Percentiles rank a stretch among this genome's conserved stretches.
phyloP scores from a whole-genome alignment of 2,113 vertebrate genomes.

The Sakesphorus luctuosus region DNA sequence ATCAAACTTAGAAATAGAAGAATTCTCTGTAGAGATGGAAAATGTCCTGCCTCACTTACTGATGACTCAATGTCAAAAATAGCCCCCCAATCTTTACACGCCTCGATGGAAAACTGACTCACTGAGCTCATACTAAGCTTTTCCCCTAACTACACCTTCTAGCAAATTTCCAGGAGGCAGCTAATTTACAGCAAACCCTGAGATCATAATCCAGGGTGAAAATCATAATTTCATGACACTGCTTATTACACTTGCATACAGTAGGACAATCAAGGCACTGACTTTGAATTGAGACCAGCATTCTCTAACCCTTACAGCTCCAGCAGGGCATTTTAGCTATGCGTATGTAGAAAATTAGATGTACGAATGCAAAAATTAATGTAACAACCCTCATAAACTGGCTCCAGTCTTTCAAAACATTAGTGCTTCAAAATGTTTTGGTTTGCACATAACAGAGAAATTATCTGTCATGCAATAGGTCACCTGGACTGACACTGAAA shows the following conservation, averaged over 20 bases:
- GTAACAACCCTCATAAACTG: neutral
- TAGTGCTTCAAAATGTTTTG: neutral
- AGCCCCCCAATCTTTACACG: neutral
- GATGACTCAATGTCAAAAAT: neutral
- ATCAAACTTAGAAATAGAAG: neutral
- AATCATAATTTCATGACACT: neutral
- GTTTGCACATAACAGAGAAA: accelerated
- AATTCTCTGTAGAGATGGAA: neutral
- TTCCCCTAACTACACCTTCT: neutral
- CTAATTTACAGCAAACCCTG: neutral
- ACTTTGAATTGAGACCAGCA: neutral
- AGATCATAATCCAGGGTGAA: neutral
- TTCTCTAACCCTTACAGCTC: neutral
- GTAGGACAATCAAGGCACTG: neutral
- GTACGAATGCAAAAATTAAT: neutral
- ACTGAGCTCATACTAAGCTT: neutral
- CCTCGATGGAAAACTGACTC: neutral
- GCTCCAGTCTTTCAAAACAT: neutral
- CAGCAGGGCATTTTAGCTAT: neutral
- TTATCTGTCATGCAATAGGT: neutral
- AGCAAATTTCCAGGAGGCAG: neutral
- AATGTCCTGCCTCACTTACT: neutral
- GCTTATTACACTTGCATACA: neutral
- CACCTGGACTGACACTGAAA: neutral
- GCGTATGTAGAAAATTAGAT: neutral